phyloP scores from a whole-genome alignment of 2,113 vertebrate species.

The Nycticorax nycticorax region DNA sequence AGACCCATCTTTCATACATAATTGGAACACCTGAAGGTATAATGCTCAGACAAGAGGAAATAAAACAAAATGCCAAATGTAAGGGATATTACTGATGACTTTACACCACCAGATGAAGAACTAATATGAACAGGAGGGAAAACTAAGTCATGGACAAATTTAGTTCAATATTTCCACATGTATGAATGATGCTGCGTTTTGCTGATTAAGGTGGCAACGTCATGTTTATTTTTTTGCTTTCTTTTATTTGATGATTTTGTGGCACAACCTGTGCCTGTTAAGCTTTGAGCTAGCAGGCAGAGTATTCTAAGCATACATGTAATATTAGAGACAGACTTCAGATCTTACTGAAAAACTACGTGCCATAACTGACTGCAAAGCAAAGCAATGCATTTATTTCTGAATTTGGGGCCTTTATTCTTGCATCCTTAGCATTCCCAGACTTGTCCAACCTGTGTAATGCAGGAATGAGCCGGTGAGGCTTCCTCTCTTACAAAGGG shows the following conservation, averaged over 20 bases:
- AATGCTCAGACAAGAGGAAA: conserved; percentile 13
- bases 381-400: background rate
- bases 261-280: rapidly evolving
- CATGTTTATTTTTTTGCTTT: background rate
- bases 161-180: background rate
- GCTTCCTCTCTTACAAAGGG: background rate
- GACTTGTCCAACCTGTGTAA: background rate
- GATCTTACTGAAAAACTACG: rapidly evolving
- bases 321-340: rapidly evolving
- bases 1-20: background rate
- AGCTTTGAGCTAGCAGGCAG: background rate
- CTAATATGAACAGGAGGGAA: background rate
- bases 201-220: background rate
- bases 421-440: background rate
- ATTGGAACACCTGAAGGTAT: conserved; percentile 20
- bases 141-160: background rate
- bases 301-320: background rate
- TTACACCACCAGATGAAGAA: background rate
- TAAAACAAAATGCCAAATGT: conserved; percentile 4
- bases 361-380: background rate
- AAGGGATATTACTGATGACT: background rate
- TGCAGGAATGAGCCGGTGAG: background rate
- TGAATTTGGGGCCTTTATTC: background rate
- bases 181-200: background rate
- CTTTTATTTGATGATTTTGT: background rate